Conservation (phyloP, 2,888 invertebrate species). For the Amphimallon solstitiale region DNA sequence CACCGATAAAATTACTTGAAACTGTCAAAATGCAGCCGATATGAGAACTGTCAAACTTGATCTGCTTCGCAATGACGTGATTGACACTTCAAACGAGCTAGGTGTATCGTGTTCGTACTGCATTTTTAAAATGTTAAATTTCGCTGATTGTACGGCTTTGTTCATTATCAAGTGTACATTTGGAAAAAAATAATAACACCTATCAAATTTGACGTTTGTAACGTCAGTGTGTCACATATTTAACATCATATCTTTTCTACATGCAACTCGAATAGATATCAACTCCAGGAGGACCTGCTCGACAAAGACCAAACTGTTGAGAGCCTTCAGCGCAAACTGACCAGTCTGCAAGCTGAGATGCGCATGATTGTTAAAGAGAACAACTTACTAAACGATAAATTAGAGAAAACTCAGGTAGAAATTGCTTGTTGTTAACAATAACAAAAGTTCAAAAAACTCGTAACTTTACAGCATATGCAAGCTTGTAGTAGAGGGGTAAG, state of each 20-base stretch:
- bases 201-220: constrained; percentile 7
- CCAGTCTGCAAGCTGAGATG: constrained; percentile 71
- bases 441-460: background rate
- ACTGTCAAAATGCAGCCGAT: too few species aligned
- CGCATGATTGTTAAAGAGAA: constrained; percentile 73
- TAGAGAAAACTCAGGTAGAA: constrained; percentile 50
- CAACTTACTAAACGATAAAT: constrained; percentile 66
- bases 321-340: constrained; percentile 70
- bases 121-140: too few species aligned
- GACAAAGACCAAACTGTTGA: constrained; percentile 73
- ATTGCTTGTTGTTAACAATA: background rate
- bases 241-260: background rate
- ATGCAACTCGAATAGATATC: constrained; percentile 64
- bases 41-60: too few species aligned
- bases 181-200: constrained; percentile 9
- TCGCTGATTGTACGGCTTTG: too few species aligned
- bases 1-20: too few species aligned
- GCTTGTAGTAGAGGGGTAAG: constrained; percentile 36
- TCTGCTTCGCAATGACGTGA: too few species aligned
- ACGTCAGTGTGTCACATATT: background rate
- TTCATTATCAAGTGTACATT: constrained; percentile 4
- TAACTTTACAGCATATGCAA: constrained; percentile 7
- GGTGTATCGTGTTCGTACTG: too few species aligned
- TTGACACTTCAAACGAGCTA: too few species aligned
- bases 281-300: constrained; percentile 72